phyloP scores from a whole-genome alignment of 2,888 invertebrate genomes.

The Boloria selene region DNA sequence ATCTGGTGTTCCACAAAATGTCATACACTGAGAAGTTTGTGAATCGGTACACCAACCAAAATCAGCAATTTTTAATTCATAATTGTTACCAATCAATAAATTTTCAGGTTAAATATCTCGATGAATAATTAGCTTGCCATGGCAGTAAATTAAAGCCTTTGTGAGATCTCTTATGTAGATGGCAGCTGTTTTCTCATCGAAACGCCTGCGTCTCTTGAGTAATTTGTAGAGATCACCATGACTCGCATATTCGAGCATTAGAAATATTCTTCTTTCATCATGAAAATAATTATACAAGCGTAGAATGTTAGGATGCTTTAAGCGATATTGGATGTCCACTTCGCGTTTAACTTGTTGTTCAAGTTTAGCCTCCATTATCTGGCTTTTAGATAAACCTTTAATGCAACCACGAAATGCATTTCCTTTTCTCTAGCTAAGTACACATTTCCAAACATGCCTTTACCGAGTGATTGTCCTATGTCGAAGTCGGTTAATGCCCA shows the following conservation, averaged over 20 bases:
- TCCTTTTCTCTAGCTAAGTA: constrained; percentile 96
- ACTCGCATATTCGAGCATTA: constrained; percentile 97
- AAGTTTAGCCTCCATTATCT: constrained; percentile 92
- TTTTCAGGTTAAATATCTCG: constrained; percentile 98
- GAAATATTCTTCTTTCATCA: constrained; percentile 94
- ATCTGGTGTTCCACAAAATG: constrained; percentile 96
- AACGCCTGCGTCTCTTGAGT: constrained; percentile 87
- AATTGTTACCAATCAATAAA: constrained; percentile 90
- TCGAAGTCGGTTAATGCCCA: constrained; percentile 95
- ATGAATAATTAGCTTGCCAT: constrained; percentile 95
- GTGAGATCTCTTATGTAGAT: constrained; percentile 92
- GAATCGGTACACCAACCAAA: constrained; percentile 99
- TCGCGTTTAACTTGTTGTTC: constrained; percentile 97
- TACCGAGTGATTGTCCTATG: constrained; percentile 94
- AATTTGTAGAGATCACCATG: constrained; percentile 90
- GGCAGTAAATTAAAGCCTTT: constrained; percentile 94
- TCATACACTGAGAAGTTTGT: constrained; percentile 93
- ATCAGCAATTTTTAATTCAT: constrained; percentile 96
- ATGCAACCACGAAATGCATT: constrained; percentile 90
- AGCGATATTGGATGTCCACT: constrained; percentile 97
- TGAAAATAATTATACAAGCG: constrained; percentile 97
- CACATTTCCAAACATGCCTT: constrained; percentile 98
- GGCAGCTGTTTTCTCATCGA: constrained; percentile 90
- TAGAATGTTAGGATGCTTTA: constrained; percentile 96
- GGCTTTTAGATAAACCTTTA: constrained; percentile 96